Evolutionary conservation across 2,888 invertebrate species (phyloP), one percentile per base, ranked within the genome.

Genomic region (Meghimatium bilineatum): DNA sequence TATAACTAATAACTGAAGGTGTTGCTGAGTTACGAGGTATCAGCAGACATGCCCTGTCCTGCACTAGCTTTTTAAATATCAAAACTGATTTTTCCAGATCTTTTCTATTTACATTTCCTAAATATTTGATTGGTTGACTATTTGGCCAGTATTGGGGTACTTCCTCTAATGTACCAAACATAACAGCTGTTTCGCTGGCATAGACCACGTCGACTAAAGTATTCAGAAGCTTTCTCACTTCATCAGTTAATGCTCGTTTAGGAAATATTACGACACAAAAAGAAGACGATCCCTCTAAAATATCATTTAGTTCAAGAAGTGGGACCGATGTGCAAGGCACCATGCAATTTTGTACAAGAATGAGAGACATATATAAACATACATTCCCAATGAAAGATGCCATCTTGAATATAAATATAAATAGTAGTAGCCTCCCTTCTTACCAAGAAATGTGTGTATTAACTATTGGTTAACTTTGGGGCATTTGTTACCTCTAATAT

Each of bases 31-130:
- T 77, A 44, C 29, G 71, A 23, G 67, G 81, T 26, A 86, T 79
- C 12, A 88, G 84, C n/a, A 91, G 82, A 82, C 91, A 91, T 12
- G 90, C 88, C 78, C 91, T 84, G 67, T 91, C 90, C 52, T 80
- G 49, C 72, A 60, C 76, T 38, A 76, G 71, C 69, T 83, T 87
- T 17, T 82, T 83, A 84, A 90, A 88, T 36, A 90, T 69, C 14
- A 89, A 44, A 49, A 89, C 71, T 49, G 82, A 77, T 36, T 60
- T 60, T 29, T 81, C 74, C 32, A 60, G 26, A 0, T 34, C 52
- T 23, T 72, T 66, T 3, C 36, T 32, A 1, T 8, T 56, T n/a
- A n/a, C 14, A n/a, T 32, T 56, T 17, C 72, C 36, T 17, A 82
- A 44, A 52, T 82, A 67, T 26, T 85, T 71, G 17, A 89, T 76